phyloP scores from a whole-genome alignment of 2,113 vertebrate genomes.

The Asarcornis scutulata region DNA sequence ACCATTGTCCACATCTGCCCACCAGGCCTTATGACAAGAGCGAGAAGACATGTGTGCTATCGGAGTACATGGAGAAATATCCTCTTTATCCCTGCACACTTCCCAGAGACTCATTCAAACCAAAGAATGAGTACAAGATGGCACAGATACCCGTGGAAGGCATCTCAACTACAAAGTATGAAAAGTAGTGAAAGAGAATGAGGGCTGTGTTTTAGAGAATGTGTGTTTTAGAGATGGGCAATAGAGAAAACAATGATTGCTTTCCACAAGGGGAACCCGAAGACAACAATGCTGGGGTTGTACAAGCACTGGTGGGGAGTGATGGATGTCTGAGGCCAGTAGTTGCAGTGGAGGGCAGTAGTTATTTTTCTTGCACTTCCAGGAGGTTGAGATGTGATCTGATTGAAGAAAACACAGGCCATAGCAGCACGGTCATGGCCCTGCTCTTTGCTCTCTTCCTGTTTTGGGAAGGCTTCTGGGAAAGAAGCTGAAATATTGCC shows the following conservation, averaged over 20 bases:
- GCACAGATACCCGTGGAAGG: constrained; percentile 52
- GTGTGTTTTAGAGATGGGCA: not conserved
- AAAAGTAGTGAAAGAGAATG: not conserved
- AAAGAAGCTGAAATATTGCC: not conserved
- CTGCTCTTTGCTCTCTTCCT: not conserved
- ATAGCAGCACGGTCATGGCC: not conserved
- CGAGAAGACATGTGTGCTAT: constrained; percentile 65
- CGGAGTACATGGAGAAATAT: constrained; percentile 72
- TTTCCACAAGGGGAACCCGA: not conserved
- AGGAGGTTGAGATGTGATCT: not conserved
- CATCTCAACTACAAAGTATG: constrained; percentile 69
- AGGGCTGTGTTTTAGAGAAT: not conserved
- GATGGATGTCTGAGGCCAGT: not conserved
- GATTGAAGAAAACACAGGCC: not conserved
- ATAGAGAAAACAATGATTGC: not conserved
- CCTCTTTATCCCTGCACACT: not conserved
- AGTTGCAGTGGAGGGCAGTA: not conserved
- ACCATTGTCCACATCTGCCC: constrained; percentile 68
- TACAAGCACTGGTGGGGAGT: not conserved
- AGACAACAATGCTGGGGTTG: rapidly evolving
- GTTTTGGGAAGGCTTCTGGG: not conserved
- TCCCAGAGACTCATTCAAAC: constrained; percentile 68
- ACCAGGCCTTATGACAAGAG: constrained; percentile 50
- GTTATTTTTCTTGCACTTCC: not conserved
- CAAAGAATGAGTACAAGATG: not conserved